Conservation (phyloP, 2,797 vertebrate genomes). For the Eulemur albifrons region DNA sequence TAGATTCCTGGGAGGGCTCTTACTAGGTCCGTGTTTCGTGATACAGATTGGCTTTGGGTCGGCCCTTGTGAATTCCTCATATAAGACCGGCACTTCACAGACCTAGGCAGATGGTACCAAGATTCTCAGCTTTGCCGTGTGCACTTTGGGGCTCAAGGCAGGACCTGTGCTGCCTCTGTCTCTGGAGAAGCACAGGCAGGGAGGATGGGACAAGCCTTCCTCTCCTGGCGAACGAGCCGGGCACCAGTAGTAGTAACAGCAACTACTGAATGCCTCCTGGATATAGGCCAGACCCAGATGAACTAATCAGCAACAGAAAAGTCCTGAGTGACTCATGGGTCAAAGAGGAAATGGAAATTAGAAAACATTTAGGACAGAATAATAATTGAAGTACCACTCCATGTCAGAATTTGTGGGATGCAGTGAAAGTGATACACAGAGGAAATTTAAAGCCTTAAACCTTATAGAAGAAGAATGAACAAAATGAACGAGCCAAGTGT, state of each 20-base stretch:
- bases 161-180: not conserved
- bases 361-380: not conserved
- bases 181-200: not conserved
- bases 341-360: not conserved
- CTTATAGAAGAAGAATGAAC: not conserved
- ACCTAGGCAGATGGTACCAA: not conserved
- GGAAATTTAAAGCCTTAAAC: not conserved
- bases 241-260: not conserved
- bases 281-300: not conserved
- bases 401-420: not conserved
- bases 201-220: not conserved
- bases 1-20: not conserved
- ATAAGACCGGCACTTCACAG: not conserved
- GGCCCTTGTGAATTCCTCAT: not conserved
- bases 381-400: not conserved
- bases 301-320: not conserved
- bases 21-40: not conserved
- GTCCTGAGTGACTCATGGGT: not conserved
- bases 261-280: not conserved
- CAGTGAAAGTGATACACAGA: not conserved
- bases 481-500: not conserved
- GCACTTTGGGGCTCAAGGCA: not conserved
- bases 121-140: not conserved
- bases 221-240: not conserved
- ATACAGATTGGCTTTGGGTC: not conserved